Percentiles rank a stretch among this genome's conserved stretches.
Conservation (phyloP, 2,888 invertebrate species). For the Eulithis testata region DNA sequence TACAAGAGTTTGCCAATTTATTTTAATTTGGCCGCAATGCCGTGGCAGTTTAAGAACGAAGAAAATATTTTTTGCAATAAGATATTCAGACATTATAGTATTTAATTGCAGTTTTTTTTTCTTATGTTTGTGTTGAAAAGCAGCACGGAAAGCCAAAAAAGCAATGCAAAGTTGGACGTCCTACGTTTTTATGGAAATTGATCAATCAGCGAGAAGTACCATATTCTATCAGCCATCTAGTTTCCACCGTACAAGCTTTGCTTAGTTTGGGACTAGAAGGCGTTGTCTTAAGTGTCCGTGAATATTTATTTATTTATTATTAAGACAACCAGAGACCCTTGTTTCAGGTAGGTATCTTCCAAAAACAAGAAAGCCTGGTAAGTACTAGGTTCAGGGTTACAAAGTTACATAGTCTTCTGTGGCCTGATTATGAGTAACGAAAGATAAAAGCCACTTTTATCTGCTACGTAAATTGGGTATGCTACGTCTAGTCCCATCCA, state of each 20-base stretch:
- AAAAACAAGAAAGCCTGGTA: not conserved
- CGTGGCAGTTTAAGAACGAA: not conserved
- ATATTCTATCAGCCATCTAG: no score
- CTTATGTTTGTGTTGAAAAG: not conserved
- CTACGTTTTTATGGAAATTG: not conserved
- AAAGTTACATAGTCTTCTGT: not conserved
- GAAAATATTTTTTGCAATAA: not conserved
- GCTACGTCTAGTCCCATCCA: conserved; percentile 27
- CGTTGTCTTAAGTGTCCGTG: no score
- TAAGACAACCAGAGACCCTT: no score
- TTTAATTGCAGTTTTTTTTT: not conserved
- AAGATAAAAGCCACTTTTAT: conserved; percentile 25
- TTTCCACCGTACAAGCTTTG: no score
- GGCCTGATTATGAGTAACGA: conserved; percentile 23
- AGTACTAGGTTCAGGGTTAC: no score
- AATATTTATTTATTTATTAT: no score
- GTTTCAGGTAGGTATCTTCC: not conserved
- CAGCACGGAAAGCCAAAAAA: no score
- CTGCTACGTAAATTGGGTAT: conserved; percentile 20
- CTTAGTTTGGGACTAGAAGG: no score
- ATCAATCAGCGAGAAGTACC: not conserved
- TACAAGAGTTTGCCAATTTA: conserved; percentile 39
- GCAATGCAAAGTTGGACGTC: no score
- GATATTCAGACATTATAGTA: not conserved
- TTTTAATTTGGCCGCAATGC: conserved; percentile 15